A percentile compares a stretch with the other conserved stretches of the same genome.
Evolutionary conservation across 2,113 vertebrate species (phyloP).

Genomic region (Machaerirhynchus nigripectus): DNA sequence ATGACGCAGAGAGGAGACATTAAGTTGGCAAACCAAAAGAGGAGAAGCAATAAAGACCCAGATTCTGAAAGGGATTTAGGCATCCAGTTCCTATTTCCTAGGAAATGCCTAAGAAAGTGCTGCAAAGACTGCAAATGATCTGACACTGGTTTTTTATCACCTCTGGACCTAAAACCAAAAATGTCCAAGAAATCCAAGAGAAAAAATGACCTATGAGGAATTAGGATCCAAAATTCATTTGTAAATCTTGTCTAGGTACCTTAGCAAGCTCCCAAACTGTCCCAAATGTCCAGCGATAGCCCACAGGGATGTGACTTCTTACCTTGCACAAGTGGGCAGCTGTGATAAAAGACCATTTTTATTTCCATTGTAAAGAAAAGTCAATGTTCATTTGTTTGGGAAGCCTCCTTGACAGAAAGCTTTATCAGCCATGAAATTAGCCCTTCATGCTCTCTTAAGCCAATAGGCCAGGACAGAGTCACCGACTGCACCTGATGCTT

Average conservation of each 20-base stretch:
- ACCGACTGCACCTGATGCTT: neutral
- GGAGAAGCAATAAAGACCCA: neutral
- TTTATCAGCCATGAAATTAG: conserved; percentile 78
- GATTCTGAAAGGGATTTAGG: neutral
- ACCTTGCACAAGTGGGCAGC: neutral
- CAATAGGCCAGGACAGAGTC: conserved; percentile 13
- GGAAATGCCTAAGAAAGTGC: neutral
- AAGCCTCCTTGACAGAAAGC: conserved; percentile 57
- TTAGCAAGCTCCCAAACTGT: neutral
- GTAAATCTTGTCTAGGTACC: neutral
- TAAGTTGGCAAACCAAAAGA: neutral
- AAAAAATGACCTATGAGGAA: neutral
- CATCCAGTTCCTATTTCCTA: neutral
- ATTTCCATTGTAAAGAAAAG: conserved; percentile 52
- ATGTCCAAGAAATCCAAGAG: neutral
- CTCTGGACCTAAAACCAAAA: neutral
- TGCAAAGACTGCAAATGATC: neutral
- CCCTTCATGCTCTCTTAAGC: conserved; percentile 64
- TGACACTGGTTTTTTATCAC: neutral
- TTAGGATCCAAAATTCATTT: neutral
- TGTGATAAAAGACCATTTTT: conserved; percentile 22
- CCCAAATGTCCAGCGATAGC: neutral
- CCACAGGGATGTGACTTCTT: neutral
- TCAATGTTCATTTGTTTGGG: conserved; percentile 69
- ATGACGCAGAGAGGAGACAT: neutral